Evolutionary conservation across 2,888 invertebrate genomes (phyloP).

Genomic region (Microdon myrmicae): DNA sequence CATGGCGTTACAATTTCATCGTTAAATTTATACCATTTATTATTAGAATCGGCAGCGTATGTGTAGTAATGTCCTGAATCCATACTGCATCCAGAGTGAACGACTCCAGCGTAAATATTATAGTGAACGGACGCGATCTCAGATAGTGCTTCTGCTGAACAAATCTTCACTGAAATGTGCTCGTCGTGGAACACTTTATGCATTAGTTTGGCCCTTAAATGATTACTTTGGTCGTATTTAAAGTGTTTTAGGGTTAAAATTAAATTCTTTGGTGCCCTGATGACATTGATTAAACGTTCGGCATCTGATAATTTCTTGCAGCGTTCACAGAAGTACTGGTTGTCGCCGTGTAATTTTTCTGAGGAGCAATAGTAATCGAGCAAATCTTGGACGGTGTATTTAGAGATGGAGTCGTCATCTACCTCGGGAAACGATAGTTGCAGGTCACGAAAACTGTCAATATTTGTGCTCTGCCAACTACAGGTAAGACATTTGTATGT

Average conservation of each 20-base stretch:
- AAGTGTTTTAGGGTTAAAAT: slow-evolving; percentile 86
- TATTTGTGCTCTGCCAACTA: slow-evolving; percentile 76
- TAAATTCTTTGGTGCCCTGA: slow-evolving; percentile 80
- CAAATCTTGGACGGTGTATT: slow-evolving; percentile 78
- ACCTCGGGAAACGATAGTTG: slow-evolving; percentile 79
- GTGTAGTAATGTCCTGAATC: slow-evolving; percentile 92
- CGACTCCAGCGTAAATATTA: slow-evolving; percentile 82
- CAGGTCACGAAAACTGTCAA: slow-evolving; percentile 83
- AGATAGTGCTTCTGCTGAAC: slow-evolving; percentile 60
- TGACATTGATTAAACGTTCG: slow-evolving; percentile 75
- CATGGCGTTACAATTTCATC: slow-evolving; percentile 77
- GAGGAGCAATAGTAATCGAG: slow-evolving; percentile 81
- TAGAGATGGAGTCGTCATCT: slow-evolving; percentile 63
- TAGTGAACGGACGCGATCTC: slow-evolving; percentile 70
- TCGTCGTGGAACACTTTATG: slow-evolving; percentile 74
- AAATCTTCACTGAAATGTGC: slow-evolving; percentile 66
- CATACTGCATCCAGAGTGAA: slow-evolving; percentile 84
- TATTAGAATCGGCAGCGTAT: slow-evolving; percentile 74
- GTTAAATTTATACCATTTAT: slow-evolving; percentile 82
- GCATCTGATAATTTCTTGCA: slow-evolving; percentile 82
- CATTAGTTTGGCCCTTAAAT: slow-evolving; percentile 82
- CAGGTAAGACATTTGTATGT: slow-evolving; percentile 81
- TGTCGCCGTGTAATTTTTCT: slow-evolving; percentile 82
- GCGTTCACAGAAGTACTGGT: slow-evolving; percentile 82
- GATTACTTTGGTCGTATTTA: slow-evolving; percentile 76